Percentiles rank a stretch among this genome's conserved stretches.
These are phyloP conservation scores for Pocota personata DNA, from an alignment of 2,888 invertebrate genomes.

Conservation along the genomic window DNA sequence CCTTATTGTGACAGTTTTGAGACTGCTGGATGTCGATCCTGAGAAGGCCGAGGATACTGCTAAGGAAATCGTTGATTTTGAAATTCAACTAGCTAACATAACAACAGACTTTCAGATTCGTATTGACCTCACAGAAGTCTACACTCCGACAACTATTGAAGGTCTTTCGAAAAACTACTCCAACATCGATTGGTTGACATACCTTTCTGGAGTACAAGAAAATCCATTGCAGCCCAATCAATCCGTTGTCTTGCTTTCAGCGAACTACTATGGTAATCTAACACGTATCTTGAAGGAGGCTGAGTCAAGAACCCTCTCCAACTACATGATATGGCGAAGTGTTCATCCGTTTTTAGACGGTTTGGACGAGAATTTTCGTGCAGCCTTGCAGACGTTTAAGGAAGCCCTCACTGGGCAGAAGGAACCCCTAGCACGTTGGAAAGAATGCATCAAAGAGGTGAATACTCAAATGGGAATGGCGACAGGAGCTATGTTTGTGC, in stretches of 20 bases:
- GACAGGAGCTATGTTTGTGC: conserved; percentile 85
- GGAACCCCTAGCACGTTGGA: conserved; percentile 92
- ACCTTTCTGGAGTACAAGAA: conserved; percentile 63
- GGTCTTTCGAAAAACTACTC: conserved; percentile 48
- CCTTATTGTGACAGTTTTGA: conserved; percentile 57
- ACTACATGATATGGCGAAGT: conserved; percentile 73
- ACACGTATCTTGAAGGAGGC: conserved; percentile 42
- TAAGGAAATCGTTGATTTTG: conserved; percentile 75
- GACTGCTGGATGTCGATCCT: conserved; percentile 66
- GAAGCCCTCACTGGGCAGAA: conserved; percentile 93
- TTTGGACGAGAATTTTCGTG: conserved; percentile 69
- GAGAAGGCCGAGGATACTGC: conserved; percentile 64
- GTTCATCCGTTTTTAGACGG: conserved; percentile 57
- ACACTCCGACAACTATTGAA: conserved; percentile 51
- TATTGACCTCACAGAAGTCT: conserved; percentile 57
- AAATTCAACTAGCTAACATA: conserved; percentile 74
- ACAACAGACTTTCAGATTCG: conserved; percentile 46
- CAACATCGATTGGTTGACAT: conserved; percentile 68
- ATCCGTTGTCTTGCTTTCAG: conserved; percentile 52
- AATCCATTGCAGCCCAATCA: conserved; percentile 33
- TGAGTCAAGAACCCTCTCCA: conserved; percentile 58
- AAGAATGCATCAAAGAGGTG: conserved; percentile 93
- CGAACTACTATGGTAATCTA: conserved; percentile 52
- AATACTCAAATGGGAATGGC: conserved; percentile 91
- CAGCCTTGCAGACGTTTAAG: conserved; percentile 78